phyloP scores from a whole-genome alignment of 2,888 invertebrate species.

The Phyto melanocephala region DNA sequence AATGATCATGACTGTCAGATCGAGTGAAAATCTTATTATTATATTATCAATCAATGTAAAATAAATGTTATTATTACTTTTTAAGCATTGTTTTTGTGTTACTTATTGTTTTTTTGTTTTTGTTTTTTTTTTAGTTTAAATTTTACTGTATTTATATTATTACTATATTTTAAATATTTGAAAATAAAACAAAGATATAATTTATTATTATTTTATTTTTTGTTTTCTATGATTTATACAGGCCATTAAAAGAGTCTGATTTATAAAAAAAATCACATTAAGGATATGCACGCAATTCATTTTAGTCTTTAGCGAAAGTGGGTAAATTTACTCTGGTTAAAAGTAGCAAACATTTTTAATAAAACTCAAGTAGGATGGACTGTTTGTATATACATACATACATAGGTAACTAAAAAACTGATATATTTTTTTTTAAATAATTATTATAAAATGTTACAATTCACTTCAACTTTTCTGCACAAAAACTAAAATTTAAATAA shows the following conservation, averaged over 20 bases:
- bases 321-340: too few species aligned
- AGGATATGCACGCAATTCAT: too few species aligned
- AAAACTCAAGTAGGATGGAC: too few species aligned
- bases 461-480: too few species aligned
- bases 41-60: neutral
- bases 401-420: too few species aligned
- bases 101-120: conserved; percentile 29
- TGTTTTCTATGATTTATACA: conserved; percentile 6
- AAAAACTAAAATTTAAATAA: too few species aligned
- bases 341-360: too few species aligned
- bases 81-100: conserved; percentile 48
- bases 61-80: neutral
- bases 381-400: too few species aligned
- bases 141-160: conserved; percentile 35
- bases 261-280: too few species aligned
- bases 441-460: too few species aligned
- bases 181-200: conserved; percentile 20
- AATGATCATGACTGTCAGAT: conserved; percentile 42
- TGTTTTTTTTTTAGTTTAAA: conserved; percentile 31
- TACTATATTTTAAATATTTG: neutral
- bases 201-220: conserved; percentile 46
- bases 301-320: too few species aligned
- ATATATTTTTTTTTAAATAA: too few species aligned
- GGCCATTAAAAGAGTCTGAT: neutral
- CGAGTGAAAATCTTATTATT: neutral